A percentile compares a stretch with the other conserved stretches of the same genome.
phyloP scores from a whole-genome alignment of 1,140 invertebrate genomes.

The Drosophila miranda region DNA sequence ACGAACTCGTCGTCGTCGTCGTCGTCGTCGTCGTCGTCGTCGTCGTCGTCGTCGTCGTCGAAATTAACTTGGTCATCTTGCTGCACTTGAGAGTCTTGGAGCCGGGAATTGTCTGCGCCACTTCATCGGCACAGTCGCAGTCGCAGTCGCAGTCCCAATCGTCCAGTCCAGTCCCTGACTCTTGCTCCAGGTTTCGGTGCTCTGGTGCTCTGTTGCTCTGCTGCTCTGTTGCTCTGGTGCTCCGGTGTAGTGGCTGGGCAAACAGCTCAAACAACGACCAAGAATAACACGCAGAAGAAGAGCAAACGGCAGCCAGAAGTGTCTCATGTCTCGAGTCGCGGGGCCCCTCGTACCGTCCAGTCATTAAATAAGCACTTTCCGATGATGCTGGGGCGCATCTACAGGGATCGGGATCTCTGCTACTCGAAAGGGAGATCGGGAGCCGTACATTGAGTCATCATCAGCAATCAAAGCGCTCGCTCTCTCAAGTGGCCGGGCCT shows the following conservation, averaged over 20 bases:
- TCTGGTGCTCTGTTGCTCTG: conserved; percentile 26
- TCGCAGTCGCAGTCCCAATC: conserved; percentile 1
- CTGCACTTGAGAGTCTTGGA: conserved; percentile 64
- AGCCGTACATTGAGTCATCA: conserved; percentile 63
- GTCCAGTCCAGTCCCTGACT: conserved; percentile 12
- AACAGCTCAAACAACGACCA: conserved; percentile 68
- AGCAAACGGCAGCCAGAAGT: conserved; percentile 75
- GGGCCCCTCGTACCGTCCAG: conserved; percentile 37
- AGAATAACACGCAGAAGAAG: conserved; percentile 7
- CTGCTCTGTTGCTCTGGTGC: too few species aligned
- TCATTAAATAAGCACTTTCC: conserved; percentile 77
- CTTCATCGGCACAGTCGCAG: conserved; percentile 35
- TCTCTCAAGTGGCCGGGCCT: conserved; percentile 2
- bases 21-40: conserved; percentile 21
- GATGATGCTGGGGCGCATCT: conserved; percentile 15
- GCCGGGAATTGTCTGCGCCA: conserved; percentile 59
- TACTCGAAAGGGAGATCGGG: conserved; percentile 33
- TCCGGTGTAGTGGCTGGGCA: conserved; percentile 64
- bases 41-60: conserved; percentile 26
- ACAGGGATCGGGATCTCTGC: conserved; percentile 9
- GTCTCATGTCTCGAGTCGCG: conserved; percentile 43
- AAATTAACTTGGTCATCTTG: conserved; percentile 80
- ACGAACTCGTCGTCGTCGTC: conserved; percentile 1
- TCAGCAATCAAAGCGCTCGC: conserved; percentile 63
- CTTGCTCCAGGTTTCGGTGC: conserved; percentile 50